Conservation (phyloP, 2,113 vertebrate genomes). For the Podocnemis expansa region DNA sequence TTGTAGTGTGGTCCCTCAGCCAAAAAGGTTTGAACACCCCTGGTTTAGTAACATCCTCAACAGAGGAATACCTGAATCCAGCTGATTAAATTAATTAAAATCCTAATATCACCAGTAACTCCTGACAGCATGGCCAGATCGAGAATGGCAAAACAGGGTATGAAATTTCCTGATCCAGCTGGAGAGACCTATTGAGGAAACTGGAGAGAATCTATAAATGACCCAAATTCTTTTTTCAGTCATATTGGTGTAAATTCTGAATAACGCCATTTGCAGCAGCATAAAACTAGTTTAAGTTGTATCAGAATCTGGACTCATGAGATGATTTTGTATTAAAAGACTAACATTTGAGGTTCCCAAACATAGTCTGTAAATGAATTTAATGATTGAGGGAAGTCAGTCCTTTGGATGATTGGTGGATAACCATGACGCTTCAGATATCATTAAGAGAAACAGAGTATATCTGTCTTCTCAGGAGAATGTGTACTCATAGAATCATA, state of each 20-base stretch:
- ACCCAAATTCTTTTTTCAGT: neutral
- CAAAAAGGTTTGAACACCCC: too few relatives aligned
- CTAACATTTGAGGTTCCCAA: neutral
- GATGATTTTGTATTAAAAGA: neutral
- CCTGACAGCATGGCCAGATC: neutral
- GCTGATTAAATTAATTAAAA: neutral
- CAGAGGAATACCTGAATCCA: neutral
- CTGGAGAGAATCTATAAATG: neutral
- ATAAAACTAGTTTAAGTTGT: neutral
- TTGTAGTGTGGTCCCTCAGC: too few relatives aligned
- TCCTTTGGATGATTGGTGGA: neutral
- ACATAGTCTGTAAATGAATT: neutral
- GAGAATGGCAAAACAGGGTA: neutral
- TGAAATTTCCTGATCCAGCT: neutral
- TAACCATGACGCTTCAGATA: neutral
- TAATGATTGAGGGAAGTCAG: constrained; percentile 18
- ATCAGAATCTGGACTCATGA: neutral
- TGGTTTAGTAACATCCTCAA: neutral
- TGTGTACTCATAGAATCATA: too few relatives aligned
- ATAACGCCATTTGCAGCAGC: neutral
- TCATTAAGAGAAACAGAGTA: neutral
- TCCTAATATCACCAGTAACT: neutral
- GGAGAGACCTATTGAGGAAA: neutral
- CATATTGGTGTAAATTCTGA: neutral
- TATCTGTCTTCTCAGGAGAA: neutral